Base-by-base conservation (phyloP, 1,140 invertebrate species). In the Dreissena polymorpha region DNA sequence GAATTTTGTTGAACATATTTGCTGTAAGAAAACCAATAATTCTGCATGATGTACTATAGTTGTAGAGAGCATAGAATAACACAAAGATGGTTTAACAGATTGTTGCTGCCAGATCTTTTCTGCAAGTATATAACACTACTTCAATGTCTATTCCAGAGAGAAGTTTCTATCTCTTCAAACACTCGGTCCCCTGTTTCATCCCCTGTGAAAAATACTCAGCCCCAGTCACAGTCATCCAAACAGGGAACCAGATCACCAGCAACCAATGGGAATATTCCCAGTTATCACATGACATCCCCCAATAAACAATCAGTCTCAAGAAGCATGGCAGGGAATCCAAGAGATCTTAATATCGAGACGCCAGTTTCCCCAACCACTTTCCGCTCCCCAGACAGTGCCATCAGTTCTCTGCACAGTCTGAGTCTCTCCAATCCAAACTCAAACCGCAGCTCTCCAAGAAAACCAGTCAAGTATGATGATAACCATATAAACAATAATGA, bases 351-450 rank as follows among this genome's bases (percentile, higher is more conserved):
- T 51, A 5, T 51, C 16, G 64, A 13, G 39, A 39, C 12, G 13
- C 49, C 23, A 49, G 73, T 49, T 63, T 18, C 73, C n/a, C 60
- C 29, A 39, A 57, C 50, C 18, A 80, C 10, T 49, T 60, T 64
- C 57, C 25, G 29, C 10, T 82, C 79, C 12, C 79, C 79, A 13
- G 79, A 82, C 55, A 82, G 79, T 74, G 79, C 79, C 5, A 74
- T 82, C 49, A 74, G 71, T 39, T 82, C 79, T 12, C 55, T 73
- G 5, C 65, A 69, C n/a, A 82, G 79, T 65, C 57, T 74, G 49
- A 25, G 53, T 53, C 18, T 74, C 13, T 27, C 53, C n/a, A 80
- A 80, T 76, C 39, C 53, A n/a, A 39, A 23, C 57, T 60, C 57
- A 23, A 23, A 18, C 21, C 16, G 25, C 14, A 67, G 67, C 21